Evolutionary conservation across 2,113 vertebrate genomes (phyloP), one percentile per base, ranked within the genome.

Genomic region (Hippoglossus stenolepis): DNA sequence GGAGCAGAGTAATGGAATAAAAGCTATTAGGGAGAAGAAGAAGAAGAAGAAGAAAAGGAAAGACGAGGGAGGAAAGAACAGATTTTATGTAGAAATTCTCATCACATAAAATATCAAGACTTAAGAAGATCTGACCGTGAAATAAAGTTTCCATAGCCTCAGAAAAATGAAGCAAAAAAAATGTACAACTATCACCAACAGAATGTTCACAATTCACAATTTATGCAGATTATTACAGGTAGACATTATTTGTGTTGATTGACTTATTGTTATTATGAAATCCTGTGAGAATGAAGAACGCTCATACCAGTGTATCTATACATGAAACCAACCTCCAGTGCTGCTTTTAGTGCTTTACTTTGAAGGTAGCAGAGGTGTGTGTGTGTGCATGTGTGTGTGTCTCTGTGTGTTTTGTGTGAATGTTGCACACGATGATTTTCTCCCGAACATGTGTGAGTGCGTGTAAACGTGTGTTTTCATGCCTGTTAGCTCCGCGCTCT

Each of bases 401-500:
- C 31, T 7, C 31, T 31, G 6, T 31, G 57, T 53, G 23, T 38
- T 61, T 21, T 58, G 9, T 49, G 23, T 53, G 62, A 43, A 20
- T 53, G 8, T n/a, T 63, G 40, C 4, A 65, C 62, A 24, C 17
- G 23, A 65, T 54, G 45, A 31, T 28, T 66, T 31, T 35, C 10
- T 35, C 24, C 14, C 54, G 15, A 51, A 47, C 43, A 26, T 49
- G n/a, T 28, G 9, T 53, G 43, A 12, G 57, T 58, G 6, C 2
- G 9, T 54, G 51, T 71, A 9, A 54, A 24, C 17, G 40, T 71
- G 20, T 63, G 26, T 9, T 3, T 12, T 20, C 23, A 43, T 64
- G 72, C 65, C n/a, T 51, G 51, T 62, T 23, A 43, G 51, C 73
- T 38, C 6, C 73, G 58, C 63, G 23, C 54, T 61, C 20, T 62